Evolutionary conservation across 35 echinoderm and acorn worm genomes (phyloP), one percentile per base, ranked within the genome.

Genomic region (Lytechinus pictus): DNA sequence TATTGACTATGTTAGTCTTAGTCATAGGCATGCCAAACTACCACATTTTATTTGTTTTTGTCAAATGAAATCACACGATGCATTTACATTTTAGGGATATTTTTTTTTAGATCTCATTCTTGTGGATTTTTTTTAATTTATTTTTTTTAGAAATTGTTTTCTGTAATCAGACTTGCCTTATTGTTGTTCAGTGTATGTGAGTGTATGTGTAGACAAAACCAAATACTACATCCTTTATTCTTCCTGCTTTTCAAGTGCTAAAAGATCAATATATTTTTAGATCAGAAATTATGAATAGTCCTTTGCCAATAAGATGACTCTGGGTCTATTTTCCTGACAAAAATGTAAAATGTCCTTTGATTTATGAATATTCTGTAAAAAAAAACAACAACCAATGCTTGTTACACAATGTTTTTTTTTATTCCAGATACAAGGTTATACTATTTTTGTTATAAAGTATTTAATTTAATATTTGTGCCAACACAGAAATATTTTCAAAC

Each of bases 201-300:
- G 13, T 58, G 13, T 58, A 79, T 24, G 3, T 79, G 66, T 79
- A 79, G 66, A 79, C 19, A 19, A 5, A 79, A 24, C 66, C 66
- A 79, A 79, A 79, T n/a, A 79, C n/a, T 79, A 24, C 66, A 79
- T 79, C 66, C 66, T 79, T 79, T n/a, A n/a, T 24, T 79, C 66
- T 79, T 79, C 66, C 66, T 16, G 4, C 66, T 79, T 19, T 79
- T 79, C 66, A 79, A 79, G 66, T 79, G 66, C 66, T 79, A 79
- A 79, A 79, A 24, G 16, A 79, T 16, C 3, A 7, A 79, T 79
- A n/a, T 79, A 79, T 79, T 79, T 79, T 79, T 16, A 24, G 66
- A 79, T 24, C 21, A 24, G 16, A 79, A 24, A 24, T 16, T n/a
- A 79, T 24, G 2, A 44, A 44, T 44, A 2, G 2, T 2, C 33